Percentiles rank a stretch among this genome's conserved stretches.
Conservation (phyloP, 2,113 vertebrate genomes). For the Rhodinocichla rosea region DNA sequence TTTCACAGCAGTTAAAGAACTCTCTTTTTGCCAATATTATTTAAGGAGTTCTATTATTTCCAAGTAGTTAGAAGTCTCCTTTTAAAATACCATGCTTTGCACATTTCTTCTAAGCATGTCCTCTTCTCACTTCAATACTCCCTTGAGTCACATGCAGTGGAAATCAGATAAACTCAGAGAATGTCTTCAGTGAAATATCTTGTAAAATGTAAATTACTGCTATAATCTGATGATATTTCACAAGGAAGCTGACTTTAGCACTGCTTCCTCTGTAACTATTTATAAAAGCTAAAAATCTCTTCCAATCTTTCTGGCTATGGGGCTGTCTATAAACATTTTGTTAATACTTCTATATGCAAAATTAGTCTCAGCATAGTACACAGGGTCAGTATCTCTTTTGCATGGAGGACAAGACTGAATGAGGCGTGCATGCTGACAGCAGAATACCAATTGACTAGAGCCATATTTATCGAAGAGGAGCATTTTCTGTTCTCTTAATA, state of each 20-base stretch:
- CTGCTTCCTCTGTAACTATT: background rate
- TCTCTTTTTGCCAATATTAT: background rate
- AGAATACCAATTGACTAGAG: slow-evolving; percentile 10
- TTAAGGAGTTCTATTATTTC: background rate
- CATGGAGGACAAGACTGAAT: slow-evolving; percentile 1
- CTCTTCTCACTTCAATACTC: background rate
- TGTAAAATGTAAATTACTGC: slow-evolving; percentile 25
- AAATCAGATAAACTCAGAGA: slow-evolving; percentile 4
- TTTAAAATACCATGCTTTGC: background rate
- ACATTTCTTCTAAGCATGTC: background rate
- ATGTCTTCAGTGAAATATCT: background rate
- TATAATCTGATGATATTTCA: slow-evolving; percentile 29
- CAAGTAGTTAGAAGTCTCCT: background rate
- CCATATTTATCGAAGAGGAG: background rate
- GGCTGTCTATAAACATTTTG: background rate
- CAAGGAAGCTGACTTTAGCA: background rate
- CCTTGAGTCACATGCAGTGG: background rate
- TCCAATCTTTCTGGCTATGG: background rate
- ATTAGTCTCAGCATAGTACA: background rate
- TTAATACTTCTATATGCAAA: background rate
- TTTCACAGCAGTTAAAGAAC: background rate
- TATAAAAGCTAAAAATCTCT: background rate
- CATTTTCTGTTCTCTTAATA: background rate
- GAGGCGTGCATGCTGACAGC: background rate
- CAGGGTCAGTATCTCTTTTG: slow-evolving; percentile 3